A percentile compares a stretch with the other conserved stretches of the same genome.
Evolutionary conservation across 2,888 invertebrate genomes (phyloP).

Genomic region (Globia sparganii): DNA sequence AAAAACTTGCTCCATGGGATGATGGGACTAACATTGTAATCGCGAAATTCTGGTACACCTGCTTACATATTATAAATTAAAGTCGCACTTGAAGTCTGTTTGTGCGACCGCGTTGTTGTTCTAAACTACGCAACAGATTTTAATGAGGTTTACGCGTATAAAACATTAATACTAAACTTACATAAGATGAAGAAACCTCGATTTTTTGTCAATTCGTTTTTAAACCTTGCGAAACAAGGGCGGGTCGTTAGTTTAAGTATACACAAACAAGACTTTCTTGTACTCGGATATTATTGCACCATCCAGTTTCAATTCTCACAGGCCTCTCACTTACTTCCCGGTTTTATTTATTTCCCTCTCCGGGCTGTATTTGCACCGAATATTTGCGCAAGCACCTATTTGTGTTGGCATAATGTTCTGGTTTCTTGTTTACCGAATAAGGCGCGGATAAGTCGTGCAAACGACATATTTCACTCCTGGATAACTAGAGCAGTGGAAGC

Average conservation of each 20-base stretch:
- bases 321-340: slow-evolving; percentile 59
- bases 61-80: not conserved
- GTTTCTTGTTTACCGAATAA: slow-evolving; percentile 74
- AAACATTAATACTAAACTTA: not conserved
- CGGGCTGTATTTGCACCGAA: slow-evolving; percentile 72
- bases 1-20: not conserved
- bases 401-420: slow-evolving; percentile 73
- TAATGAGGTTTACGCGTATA: not conserved
- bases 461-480: slow-evolving; percentile 67
- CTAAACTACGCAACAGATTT: too few species aligned
- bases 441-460: slow-evolving; percentile 65
- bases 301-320: slow-evolving; percentile 63
- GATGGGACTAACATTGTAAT: not conserved
- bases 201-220: not conserved
- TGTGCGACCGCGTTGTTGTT: not conserved
- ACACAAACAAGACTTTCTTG: not conserved
- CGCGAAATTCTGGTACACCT: too few species aligned
- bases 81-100: not conserved
- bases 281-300: slow-evolving; percentile 11
- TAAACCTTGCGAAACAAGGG: not conserved
- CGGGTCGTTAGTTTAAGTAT: not conserved
- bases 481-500: slow-evolving; percentile 58
- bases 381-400: slow-evolving; percentile 72
- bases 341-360: slow-evolving; percentile 78
- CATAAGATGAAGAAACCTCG: not conserved